phyloP scores from a whole-genome alignment of 2,113 vertebrate species.

The Ammospiza nelsoni region DNA sequence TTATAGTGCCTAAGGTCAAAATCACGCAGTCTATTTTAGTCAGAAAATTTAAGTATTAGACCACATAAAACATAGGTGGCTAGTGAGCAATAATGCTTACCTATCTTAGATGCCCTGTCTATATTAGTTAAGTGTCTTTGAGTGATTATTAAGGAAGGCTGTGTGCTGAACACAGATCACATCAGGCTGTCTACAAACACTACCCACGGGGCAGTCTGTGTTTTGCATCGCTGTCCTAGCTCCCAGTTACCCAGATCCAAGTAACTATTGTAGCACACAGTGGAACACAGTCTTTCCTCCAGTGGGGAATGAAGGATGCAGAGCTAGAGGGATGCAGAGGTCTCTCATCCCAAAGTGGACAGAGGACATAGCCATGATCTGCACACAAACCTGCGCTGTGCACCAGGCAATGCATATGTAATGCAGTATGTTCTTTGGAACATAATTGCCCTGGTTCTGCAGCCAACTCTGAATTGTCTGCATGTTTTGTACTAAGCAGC shows the following conservation, averaged over 20 bases:
- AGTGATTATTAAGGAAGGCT: neutral
- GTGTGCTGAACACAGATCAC: neutral
- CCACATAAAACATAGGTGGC: neutral
- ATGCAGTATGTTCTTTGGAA: neutral
- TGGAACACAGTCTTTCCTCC: neutral
- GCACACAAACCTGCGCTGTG: neutral
- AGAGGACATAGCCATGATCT: neutral
- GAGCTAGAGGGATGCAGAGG: neutral
- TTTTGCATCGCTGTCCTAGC: neutral
- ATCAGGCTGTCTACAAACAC: neutral
- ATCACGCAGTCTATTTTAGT: neutral
- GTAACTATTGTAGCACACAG: neutral
- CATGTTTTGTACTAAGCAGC: neutral
- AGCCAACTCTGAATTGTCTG: neutral
- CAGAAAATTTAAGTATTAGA: neutral
- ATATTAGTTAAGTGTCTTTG: neutral
- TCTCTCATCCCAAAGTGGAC: neutral
- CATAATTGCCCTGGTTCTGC: neutral
- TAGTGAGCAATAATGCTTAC: neutral
- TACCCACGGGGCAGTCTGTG: neutral
- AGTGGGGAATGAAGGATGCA: neutral
- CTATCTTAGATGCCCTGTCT: neutral
- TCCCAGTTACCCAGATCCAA: neutral
- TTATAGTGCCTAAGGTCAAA: neutral
- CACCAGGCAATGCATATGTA: neutral